A percentile compares a stretch with the other conserved stretches of the same genome.
phyloP scores from a whole-genome alignment of 1,140 invertebrate species.

The Caenorhabditis tropicalis region DNA sequence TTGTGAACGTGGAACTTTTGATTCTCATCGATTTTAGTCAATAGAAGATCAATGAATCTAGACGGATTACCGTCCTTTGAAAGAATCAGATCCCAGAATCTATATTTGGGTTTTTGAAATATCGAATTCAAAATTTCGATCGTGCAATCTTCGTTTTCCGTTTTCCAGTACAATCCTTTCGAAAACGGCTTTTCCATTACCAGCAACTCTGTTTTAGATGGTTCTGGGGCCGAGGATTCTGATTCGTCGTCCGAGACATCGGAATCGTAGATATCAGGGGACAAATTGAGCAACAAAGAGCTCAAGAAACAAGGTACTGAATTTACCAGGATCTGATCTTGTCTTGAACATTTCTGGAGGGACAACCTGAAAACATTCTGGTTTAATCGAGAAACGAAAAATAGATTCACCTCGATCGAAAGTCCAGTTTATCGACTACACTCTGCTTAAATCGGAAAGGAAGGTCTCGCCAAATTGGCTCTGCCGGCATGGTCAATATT shows the following conservation, averaged over 20 bases:
- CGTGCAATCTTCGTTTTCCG: neutral
- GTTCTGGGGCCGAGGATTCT: neutral
- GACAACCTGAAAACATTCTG: neutral
- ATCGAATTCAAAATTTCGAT: neutral
- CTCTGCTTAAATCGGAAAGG: neutral
- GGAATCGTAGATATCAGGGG: neutral
- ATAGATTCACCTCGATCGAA: neutral
- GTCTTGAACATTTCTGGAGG: neutral
- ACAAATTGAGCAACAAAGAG: neutral
- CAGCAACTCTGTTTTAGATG: neutral
- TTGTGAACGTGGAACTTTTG: neutral
- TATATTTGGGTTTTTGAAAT: neutral
- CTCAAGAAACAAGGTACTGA: neutral
- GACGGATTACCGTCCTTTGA: neutral
- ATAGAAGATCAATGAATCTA: neutral
- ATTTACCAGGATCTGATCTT: neutral
- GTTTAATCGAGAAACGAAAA: no score
- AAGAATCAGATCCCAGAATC: neutral
- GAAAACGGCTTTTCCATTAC: neutral
- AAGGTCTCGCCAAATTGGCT: neutral
- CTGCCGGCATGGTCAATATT: neutral
- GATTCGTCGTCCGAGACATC: neutral
- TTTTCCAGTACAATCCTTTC: neutral
- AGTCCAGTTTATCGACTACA: neutral
- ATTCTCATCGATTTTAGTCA: neutral